These are phyloP conservation scores for Cataglyphis hispanica DNA, from an alignment of 1,140 invertebrate species.

Conservation along the genomic window DNA sequence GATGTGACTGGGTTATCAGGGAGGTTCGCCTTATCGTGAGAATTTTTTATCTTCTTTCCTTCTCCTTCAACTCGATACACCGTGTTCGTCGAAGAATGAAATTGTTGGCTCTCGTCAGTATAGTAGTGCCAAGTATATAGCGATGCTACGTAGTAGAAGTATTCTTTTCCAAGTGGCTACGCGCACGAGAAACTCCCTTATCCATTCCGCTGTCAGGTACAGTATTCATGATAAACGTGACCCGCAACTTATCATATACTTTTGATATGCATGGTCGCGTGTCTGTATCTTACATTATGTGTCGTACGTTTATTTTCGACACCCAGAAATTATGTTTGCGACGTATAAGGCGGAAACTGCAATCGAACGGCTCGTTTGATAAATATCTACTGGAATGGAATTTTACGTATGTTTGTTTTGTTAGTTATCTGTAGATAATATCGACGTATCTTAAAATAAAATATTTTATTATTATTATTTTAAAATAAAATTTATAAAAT, in stretches of 20 bases:
- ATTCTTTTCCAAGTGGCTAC: conserved; percentile 68
- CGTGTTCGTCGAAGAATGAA: conserved; percentile 32
- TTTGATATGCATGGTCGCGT: not conserved
- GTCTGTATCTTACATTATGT: not conserved
- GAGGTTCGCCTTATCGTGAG: conserved; percentile 68
- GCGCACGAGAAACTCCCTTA: conserved; percentile 66
- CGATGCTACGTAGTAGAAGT: conserved; percentile 77
- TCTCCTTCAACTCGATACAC: conserved; percentile 35
- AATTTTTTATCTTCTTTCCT: conserved; percentile 55
- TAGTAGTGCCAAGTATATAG: conserved; percentile 69
- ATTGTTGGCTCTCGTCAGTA: conserved; percentile 59
- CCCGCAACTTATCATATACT: not conserved
- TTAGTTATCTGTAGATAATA: not conserved
- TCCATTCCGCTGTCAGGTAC: conserved; percentile 75
- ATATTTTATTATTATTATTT: no score
- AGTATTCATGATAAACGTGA: conserved; percentile 9
- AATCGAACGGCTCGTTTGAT: not conserved
- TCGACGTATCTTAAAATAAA: no score
- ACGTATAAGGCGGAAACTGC: not conserved
- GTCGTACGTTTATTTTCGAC: not conserved
- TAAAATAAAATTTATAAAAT: no score
- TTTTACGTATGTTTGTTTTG: not conserved
- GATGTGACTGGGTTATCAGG: conserved; percentile 67
- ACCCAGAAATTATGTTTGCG: not conserved
- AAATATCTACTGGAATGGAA: not conserved